A percentile compares a stretch with the other conserved stretches of the same genome.
Evolutionary conservation across 1,140 invertebrate genomes (phyloP).

Genomic region (Ectropis grisescens): DNA sequence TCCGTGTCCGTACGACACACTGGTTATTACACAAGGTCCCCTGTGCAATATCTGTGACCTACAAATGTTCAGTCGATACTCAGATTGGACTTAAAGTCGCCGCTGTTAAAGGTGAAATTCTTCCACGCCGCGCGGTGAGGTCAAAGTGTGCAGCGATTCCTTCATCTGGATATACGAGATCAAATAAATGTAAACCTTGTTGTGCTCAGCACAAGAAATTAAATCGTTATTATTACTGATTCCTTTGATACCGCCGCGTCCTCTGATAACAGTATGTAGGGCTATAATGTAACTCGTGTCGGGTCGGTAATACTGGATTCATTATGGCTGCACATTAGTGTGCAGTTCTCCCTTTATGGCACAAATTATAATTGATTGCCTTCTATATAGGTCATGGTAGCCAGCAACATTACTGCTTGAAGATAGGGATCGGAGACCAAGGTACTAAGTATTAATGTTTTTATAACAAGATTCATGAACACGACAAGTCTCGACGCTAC

Average conservation of each 20-base stretch:
- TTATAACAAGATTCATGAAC: too few relatives aligned
- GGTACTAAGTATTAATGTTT: conserved; percentile 11
- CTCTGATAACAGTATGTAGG: conserved; percentile 31
- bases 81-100: conserved; percentile 20
- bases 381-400: conserved; percentile 31
- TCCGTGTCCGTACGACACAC: conserved; percentile 19
- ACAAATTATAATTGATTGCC: conserved; percentile 31
- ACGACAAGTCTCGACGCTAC: too few relatives aligned
- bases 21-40: conserved; percentile 35
- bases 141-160: conserved; percentile 37
- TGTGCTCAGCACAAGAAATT: conserved; percentile 18
- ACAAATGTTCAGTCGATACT: conserved; percentile 25
- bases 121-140: conserved; percentile 21
- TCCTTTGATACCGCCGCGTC: conserved; percentile 43
- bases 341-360: conserved; percentile 27
- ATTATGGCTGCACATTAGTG: conserved; percentile 24
- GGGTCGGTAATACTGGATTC: background rate
- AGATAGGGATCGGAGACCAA: conserved; percentile 24
- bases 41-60: conserved; percentile 43
- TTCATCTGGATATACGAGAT: conserved; percentile 24
- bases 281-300: conserved; percentile 2
- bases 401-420: conserved; percentile 8
- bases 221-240: conserved; percentile 22
- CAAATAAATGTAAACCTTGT: conserved; percentile 34
- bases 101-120: conserved; percentile 27